Conservation (phyloP, 1,140 invertebrate species). For the Drosophila truncata region DNA sequence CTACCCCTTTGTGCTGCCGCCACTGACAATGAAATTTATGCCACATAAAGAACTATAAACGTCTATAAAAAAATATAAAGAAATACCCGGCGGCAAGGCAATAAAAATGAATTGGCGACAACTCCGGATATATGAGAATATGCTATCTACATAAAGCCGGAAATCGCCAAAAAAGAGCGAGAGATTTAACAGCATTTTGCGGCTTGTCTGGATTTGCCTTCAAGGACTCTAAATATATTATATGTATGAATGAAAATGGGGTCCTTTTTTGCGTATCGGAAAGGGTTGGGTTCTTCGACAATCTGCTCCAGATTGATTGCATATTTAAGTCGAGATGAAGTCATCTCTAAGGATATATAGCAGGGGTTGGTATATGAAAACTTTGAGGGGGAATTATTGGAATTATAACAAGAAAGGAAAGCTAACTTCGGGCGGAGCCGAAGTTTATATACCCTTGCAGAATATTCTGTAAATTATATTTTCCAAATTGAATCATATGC, state of each 20-base stretch:
- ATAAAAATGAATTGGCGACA: conserved; percentile 79
- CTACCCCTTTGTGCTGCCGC: conserved; percentile 64
- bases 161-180: conserved; percentile 20
- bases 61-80: conserved; percentile 68
- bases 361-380: not conserved
- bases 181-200: conserved; percentile 57
- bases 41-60: conserved; percentile 78
- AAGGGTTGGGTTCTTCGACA: conserved; percentile 23
- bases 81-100: conserved; percentile 41
- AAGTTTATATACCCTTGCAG: too few relatives aligned
- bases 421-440: too few relatives aligned
- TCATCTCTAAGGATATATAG: conserved; percentile 5
- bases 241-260: not conserved
- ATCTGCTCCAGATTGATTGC: conserved; percentile 34
- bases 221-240: not conserved
- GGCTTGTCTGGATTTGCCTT: conserved; percentile 37
- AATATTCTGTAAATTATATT: too few relatives aligned
- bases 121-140: conserved; percentile 81
- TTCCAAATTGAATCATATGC: too few relatives aligned
- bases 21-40: conserved; percentile 64
- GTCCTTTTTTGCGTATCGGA: conserved; percentile 3
- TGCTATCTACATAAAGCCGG: conserved; percentile 61
- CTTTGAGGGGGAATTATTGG: not conserved
- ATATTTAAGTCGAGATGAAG: conserved; percentile 24
- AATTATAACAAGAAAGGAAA: too few relatives aligned